Percentiles rank a stretch among this genome's conserved stretches.
These are phyloP conservation scores for Blera fallax DNA, from an alignment of 2,888 invertebrate genomes.

Conservation along the genomic window DNA sequence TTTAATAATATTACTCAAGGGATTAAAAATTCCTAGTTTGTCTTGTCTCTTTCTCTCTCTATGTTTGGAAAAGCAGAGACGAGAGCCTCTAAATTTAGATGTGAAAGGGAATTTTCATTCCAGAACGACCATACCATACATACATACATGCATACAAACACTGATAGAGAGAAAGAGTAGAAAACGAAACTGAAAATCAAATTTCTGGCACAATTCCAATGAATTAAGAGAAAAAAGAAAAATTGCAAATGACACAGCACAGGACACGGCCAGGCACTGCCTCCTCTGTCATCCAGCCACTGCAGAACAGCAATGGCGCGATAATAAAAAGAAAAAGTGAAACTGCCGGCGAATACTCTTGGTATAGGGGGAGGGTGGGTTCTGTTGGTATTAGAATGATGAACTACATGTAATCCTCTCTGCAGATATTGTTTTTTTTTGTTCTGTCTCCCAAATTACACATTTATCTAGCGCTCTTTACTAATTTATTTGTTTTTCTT, in stretches of 20 bases:
- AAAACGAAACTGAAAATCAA: slow-evolving; percentile 68
- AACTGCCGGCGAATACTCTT: slow-evolving; percentile 1
- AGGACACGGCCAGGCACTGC: slow-evolving; percentile 56
- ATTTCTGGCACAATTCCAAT: slow-evolving; percentile 68
- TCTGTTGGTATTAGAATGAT: slow-evolving; percentile 53
- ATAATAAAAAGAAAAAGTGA: slow-evolving; percentile 52
- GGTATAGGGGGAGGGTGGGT: not conserved
- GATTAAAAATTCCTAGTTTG: slow-evolving; percentile 3
- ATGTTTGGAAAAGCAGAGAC: not conserved
- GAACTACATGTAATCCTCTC: slow-evolving; percentile 56
- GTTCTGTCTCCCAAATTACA: not conserved
- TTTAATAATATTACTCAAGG: slow-evolving; percentile 60
- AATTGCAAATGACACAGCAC: slow-evolving; percentile 40
- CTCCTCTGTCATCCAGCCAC: slow-evolving; percentile 3
- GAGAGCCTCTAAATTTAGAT: slow-evolving; percentile 45
- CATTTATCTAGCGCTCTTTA: slow-evolving; percentile 16
- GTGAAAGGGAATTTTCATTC: slow-evolving; percentile 54
- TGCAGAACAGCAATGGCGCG: slow-evolving; percentile 28
- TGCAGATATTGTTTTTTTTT: slow-evolving; percentile 49
- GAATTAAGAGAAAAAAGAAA: slow-evolving; percentile 7
- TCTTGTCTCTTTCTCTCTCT: not conserved
- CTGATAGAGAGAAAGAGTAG: slow-evolving; percentile 13
- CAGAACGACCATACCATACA: slow-evolving; percentile 29
- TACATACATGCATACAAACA: not conserved
- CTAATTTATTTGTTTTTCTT: slow-evolving; percentile 54